Evolutionary conservation across 2,888 invertebrate genomes (phyloP).

Genomic region (Aproaerema taeniolella): DNA sequence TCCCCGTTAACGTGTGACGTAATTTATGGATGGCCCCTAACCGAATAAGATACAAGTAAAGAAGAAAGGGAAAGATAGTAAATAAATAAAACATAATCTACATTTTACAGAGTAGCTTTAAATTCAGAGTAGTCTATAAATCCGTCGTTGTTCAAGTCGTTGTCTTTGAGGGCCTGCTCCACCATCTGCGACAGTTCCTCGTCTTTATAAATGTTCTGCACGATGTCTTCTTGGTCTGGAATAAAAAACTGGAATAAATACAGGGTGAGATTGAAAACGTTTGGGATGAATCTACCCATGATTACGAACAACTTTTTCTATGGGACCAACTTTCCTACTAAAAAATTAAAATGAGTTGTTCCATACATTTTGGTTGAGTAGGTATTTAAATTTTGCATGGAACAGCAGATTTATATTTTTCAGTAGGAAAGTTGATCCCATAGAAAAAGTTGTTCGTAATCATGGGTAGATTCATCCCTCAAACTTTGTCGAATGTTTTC

Average conservation of each 20-base stretch:
- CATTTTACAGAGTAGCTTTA: slow-evolving; percentile 18
- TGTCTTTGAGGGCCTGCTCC: slow-evolving; percentile 40
- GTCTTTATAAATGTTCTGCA: slow-evolving; percentile 30
- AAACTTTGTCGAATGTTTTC: no score
- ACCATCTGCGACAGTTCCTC: slow-evolving; percentile 40
- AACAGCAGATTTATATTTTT: not conserved
- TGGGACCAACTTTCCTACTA: not conserved
- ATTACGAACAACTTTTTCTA: no score
- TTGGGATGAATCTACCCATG: not conserved
- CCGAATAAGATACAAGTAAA: not conserved
- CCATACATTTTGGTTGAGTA: not conserved
- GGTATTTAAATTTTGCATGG: not conserved
- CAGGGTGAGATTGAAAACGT: not conserved
- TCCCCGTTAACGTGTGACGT: not conserved
- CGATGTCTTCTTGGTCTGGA: not conserved
- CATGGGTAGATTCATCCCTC: no score
- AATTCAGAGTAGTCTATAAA: slow-evolving; percentile 48
- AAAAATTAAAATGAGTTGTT: not conserved
- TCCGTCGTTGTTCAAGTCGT: slow-evolving; percentile 49
- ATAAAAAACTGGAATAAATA: not conserved
- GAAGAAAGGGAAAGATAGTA: no score
- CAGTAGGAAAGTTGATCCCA: not conserved
- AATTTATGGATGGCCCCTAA: not conserved
- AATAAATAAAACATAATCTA: not conserved
- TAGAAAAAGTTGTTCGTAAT: no score